A percentile compares a stretch with the other conserved stretches of the same genome.
Conservation (phyloP, 2,797 vertebrate species). For the Ciconia nigra region DNA sequence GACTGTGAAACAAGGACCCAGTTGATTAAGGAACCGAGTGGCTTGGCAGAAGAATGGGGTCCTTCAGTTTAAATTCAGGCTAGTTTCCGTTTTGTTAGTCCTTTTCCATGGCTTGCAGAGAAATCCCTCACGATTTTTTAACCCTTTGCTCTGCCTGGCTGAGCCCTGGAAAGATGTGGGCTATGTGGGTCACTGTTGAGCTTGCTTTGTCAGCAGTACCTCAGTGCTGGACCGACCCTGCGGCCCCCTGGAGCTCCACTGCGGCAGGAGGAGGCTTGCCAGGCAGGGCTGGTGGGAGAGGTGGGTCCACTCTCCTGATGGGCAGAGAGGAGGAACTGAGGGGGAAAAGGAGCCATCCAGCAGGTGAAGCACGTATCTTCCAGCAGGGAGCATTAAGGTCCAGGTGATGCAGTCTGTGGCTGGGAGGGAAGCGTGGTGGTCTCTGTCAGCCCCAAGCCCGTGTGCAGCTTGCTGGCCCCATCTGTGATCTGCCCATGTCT, state of each 20-base stretch:
- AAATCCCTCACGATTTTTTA: background rate
- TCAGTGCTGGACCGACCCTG: background rate
- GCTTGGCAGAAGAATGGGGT: conserved; percentile 46
- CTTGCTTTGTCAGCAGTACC: background rate
- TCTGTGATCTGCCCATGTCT: background rate
- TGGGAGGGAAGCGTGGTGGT: background rate
- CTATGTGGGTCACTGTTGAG: background rate
- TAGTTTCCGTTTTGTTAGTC: conserved; percentile 39
- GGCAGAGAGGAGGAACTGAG: background rate
- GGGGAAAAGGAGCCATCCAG: background rate
- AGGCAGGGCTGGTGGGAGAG: background rate
- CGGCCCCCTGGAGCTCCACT: fast-evolving
- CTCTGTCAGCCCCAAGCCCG: background rate
- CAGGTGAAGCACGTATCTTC: background rate
- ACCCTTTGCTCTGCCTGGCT: conserved; percentile 2
- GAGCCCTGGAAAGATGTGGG: background rate
- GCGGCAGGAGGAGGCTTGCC: background rate
- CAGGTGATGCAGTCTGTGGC: background rate
- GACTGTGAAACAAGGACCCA: conserved; percentile 48
- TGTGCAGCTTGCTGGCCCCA: background rate
- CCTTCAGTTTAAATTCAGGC: conserved; percentile 59
- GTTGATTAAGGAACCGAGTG: conserved; percentile 42
- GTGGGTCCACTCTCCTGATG: background rate
- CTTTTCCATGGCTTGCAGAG: background rate
- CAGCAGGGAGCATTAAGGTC: background rate